These are phyloP conservation scores for Asbolus verrucosus DNA, from an alignment of 1,140 invertebrate species.

Conservation along the genomic window DNA sequence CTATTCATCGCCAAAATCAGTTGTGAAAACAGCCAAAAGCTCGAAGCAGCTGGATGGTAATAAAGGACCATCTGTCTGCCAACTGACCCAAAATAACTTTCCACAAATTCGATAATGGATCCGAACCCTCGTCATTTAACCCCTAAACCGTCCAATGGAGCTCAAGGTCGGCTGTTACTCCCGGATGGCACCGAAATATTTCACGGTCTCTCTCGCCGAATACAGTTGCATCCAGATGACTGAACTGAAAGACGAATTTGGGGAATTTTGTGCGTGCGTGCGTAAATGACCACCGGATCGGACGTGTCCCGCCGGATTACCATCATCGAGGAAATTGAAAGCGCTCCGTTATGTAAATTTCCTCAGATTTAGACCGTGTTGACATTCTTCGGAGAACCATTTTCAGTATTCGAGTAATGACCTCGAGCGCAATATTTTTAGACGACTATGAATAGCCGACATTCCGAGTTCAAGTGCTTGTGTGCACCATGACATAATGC, in stretches of 20 bases:
- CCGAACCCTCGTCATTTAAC: too few relatives aligned
- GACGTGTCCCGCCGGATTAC: too few relatives aligned
- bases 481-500: conserved; percentile 5
- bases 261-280: conserved; percentile 8
- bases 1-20: conserved; percentile 6
- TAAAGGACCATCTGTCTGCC: conserved; percentile 10
- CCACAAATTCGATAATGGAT: neutral
- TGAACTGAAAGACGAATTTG: too few relatives aligned
- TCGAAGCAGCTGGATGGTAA: neutral
- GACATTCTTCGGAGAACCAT: conserved; percentile 6
- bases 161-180: conserved; percentile 31
- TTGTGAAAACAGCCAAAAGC: conserved; percentile 8
- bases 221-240: conserved; percentile 23
- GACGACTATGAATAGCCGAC: conserved; percentile 2
- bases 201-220: too few relatives aligned
- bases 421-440: conserved; percentile 24
- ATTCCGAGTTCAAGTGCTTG: conserved; percentile 9
- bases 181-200: too few relatives aligned
- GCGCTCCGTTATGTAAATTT: conserved; percentile 28
- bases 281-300: too few relatives aligned
- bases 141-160: neutral
- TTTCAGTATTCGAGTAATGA: conserved; percentile 5
- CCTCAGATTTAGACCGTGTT: neutral
- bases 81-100: conserved; percentile 7
- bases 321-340: conserved; percentile 11